phyloP scores from a whole-genome alignment of 2,797 vertebrate species.

The Gallinago nigripennis region DNA sequence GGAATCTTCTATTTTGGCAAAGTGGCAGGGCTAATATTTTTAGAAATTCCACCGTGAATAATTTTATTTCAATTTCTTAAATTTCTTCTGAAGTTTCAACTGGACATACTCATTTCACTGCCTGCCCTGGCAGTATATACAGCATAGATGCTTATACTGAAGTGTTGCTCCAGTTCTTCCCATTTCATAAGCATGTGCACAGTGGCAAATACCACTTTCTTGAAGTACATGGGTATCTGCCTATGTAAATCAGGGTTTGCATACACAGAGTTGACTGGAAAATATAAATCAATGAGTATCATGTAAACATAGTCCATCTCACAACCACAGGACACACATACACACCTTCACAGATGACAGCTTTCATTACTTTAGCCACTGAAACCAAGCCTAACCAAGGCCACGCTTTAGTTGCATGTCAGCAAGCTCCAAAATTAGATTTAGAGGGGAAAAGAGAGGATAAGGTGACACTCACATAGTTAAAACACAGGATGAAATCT shows the following conservation, averaged over 20 bases:
- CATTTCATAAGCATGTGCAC: not conserved
- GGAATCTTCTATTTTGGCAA: not conserved
- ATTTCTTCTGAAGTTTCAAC: not conserved
- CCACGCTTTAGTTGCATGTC: not conserved
- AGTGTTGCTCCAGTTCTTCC: not conserved
- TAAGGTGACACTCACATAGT: not conserved
- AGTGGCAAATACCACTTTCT: not conserved
- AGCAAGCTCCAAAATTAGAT: not conserved
- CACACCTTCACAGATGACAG: not conserved
- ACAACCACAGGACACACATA: fast-evolving
- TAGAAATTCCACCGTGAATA: not conserved
- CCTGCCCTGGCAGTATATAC: not conserved
- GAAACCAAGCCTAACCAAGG: not conserved
- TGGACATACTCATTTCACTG: not conserved
- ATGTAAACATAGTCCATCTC: fast-evolving
- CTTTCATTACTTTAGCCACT: not conserved
- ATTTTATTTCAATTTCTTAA: not conserved
- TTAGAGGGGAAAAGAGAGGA: not conserved
- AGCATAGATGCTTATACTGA: not conserved
- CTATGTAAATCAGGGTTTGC: not conserved
- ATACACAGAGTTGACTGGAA: not conserved
- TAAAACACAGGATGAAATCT: not conserved
- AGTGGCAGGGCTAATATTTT: not conserved
- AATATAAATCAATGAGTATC: not conserved
- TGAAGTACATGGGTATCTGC: not conserved